Base-by-base conservation (phyloP, 2,888 invertebrate species). In the Rapana venosa region DNA sequence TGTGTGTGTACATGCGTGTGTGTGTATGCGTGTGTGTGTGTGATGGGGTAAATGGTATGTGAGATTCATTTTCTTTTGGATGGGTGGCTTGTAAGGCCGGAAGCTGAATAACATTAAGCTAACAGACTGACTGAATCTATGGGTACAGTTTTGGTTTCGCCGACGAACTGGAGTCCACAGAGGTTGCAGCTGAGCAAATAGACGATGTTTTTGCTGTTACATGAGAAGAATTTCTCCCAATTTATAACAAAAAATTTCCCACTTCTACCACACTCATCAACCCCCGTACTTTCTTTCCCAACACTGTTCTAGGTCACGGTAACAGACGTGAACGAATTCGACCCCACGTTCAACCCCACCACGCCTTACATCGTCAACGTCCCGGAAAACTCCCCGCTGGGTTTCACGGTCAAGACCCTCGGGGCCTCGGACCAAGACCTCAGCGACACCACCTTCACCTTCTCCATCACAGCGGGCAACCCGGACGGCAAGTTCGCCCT, bases 291-390 rank as follows among this genome's bases (percentile, higher is more conserved):
- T 26, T 13, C 22, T 70, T 26, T 22, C 70, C 2, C n/a, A 26
- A 22, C 74, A 30, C 74, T 30, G 13, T n/a, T 88, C 0, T 90
- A 91, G 87, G 91, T 94, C 17, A 90, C 81, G 2, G 89, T 94
- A 22, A 87, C 87, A 20, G 94, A 94, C 88, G 88, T 93, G 13
- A 94, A 94, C 70, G 94, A 94, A 88, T 91, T 92, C 56, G 36
- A 81, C 15, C 94, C 94, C 0, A 79, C 61, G 15, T 93, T 93
- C 89, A 36, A 35, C 26, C 92, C 92, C 4, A 47, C 91, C 35
- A 99, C 92, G 32, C 93, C 92, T 22, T 91, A 91, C 90, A 91
- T 90, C 35, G 87, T 90, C 26, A 70, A 58, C 47, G 83, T 93
- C 6, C 35, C 47, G 4, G 93, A 94, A 88, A 85, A 94, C 87